These are phyloP conservation scores for Mixornis gularis DNA, from an alignment of 2,113 vertebrate species.

Conservation along the genomic window DNA sequence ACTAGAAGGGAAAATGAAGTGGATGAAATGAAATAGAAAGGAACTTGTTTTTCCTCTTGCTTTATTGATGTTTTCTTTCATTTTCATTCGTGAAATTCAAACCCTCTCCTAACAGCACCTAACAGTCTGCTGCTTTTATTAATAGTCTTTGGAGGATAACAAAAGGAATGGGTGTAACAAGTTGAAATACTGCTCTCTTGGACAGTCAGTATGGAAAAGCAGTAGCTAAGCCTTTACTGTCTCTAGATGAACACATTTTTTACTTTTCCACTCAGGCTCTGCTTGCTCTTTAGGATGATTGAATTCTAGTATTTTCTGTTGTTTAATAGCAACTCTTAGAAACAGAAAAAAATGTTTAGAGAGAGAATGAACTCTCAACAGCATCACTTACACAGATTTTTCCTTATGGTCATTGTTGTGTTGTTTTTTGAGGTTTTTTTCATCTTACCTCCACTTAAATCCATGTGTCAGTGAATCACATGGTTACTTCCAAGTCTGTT, in stretches of 20 bases:
- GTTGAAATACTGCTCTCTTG: not conserved
- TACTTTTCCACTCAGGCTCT: not conserved
- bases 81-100: constrained; percentile 36
- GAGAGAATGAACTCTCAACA: not conserved
- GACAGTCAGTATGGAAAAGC: not conserved
- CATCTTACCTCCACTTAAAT: not conserved
- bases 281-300: not conserved
- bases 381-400: not conserved
- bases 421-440: not conserved
- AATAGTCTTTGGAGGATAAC: not conserved
- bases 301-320: not conserved
- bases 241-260: not conserved
- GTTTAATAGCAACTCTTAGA: not conserved
- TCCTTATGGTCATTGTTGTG: not conserved
- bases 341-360: not conserved
- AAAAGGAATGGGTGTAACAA: constrained; percentile 1
- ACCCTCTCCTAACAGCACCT: not conserved
- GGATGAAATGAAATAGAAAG: not conserved
- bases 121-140: not conserved
- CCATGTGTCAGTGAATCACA: not conserved
- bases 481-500: not conserved
- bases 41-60: constrained; percentile 13
- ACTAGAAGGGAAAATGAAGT: not conserved
- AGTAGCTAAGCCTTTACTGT: not conserved
- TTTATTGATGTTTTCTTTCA: constrained; percentile 23